These are phyloP conservation scores for Lonchura striata DNA, from an alignment of 2,113 vertebrate species.

Conservation along the genomic window DNA sequence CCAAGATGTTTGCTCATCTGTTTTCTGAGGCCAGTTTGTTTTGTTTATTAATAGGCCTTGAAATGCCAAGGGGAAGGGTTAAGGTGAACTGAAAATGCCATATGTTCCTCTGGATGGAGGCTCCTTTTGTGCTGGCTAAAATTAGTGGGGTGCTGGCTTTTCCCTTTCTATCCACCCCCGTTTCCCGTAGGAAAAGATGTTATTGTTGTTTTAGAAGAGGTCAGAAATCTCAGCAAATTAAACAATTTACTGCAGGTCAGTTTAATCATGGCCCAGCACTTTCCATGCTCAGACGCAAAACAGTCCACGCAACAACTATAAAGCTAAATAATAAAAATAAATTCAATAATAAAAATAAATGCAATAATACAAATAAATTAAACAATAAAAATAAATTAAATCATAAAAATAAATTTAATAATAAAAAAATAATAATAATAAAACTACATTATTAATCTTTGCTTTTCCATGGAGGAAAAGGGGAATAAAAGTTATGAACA, in stretches of 20 bases:
- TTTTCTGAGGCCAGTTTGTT: slow-evolving; percentile 16
- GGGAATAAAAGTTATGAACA: background rate
- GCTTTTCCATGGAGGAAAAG: background rate
- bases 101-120: background rate
- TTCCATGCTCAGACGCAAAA: background rate
- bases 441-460: too few species aligned
- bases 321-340: background rate
- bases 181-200: background rate
- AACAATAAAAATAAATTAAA: background rate
- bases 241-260: background rate
- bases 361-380: background rate
- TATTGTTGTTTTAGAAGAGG: background rate
- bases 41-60: slow-evolving; percentile 43
- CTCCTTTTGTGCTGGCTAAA: background rate
- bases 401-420: background rate
- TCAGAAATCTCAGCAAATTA: background rate
- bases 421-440: background rate
- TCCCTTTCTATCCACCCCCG: background rate
- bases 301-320: fast-evolving
- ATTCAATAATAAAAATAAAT: background rate
- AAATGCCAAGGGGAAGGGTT: slow-evolving; percentile 32
- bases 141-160: slow-evolving; percentile 2
- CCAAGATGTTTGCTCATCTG: background rate
- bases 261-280: background rate
- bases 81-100: slow-evolving; percentile 21